Conservation (phyloP, 2,888 invertebrate genomes). For the Lydus trimaculatus region DNA sequence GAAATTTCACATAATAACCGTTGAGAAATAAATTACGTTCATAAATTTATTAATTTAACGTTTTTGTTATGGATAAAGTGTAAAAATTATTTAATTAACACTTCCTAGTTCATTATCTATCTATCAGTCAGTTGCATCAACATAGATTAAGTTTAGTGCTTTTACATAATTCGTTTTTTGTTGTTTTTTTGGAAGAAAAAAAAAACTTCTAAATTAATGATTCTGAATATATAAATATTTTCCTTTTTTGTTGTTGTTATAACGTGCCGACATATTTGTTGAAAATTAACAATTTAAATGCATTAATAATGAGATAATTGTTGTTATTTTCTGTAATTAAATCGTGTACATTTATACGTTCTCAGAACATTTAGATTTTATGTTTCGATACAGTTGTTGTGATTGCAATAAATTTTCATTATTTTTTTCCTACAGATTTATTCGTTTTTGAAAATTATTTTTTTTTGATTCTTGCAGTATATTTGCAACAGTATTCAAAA, state of each 20-base stretch:
- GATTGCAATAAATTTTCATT: not conserved
- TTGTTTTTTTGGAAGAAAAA: not conserved
- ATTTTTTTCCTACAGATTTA: not conserved
- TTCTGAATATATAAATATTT: not conserved
- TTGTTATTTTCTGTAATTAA: not conserved
- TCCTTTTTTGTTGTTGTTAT: not conserved
- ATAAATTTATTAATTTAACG: not conserved
- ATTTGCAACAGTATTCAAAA: slow-evolving; percentile 14
- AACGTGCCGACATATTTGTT: not conserved
- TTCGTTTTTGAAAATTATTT: not conserved
- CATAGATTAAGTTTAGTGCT: not conserved
- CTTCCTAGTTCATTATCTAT: slow-evolving; percentile 9
- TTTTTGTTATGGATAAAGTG: not conserved
- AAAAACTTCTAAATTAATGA: not conserved
- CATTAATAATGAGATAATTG: not conserved
- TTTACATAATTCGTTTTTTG: not conserved
- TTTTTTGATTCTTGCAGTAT: not conserved
- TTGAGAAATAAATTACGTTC: not conserved
- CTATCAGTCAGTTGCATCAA: not conserved
- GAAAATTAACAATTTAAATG: not conserved
- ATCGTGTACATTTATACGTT: not conserved
- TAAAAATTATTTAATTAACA: slow-evolving; percentile 8
- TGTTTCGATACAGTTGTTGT: no score
- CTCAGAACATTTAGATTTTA: no score
- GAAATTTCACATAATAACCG: not conserved